Evolutionary conservation across 2,113 vertebrate genomes (phyloP).

Genomic region (Cyprinodon variegatus): DNA sequence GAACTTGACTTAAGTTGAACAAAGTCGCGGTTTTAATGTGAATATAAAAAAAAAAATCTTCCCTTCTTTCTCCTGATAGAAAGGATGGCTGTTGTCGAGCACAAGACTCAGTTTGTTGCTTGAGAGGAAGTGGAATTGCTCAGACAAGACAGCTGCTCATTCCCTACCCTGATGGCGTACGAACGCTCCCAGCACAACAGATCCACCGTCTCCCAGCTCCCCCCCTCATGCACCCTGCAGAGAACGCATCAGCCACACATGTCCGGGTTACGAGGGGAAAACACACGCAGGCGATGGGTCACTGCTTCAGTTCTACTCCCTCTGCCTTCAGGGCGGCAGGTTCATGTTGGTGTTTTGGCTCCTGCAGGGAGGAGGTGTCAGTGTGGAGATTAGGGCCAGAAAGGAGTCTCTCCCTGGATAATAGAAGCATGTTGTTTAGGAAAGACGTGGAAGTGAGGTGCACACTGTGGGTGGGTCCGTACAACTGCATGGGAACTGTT

Average conservation of each 20-base stretch:
- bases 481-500: too few species aligned
- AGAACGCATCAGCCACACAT: constrained; percentile 45
- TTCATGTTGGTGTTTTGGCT: constrained; percentile 32
- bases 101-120: constrained; percentile 59
- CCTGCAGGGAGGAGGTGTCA: constrained; percentile 9
- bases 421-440: background rate
- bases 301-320: constrained; percentile 7
- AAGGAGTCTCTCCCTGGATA: constrained; percentile 9
- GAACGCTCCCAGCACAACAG: constrained; percentile 17
- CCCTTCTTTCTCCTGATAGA: constrained; percentile 22
- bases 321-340: constrained; percentile 5
- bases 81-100: constrained; percentile 18
- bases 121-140: constrained; percentile 57
- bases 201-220: background rate
- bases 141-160: constrained; percentile 63
- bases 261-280: constrained; percentile 38
- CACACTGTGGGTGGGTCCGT: background rate
- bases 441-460: rapidly evolving
- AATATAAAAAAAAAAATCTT: background rate
- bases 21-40: constrained; percentile 9
- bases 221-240: constrained; percentile 10
- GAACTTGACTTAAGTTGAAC: constrained; percentile 33
- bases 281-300: constrained; percentile 30
- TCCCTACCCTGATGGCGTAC: constrained; percentile 45
- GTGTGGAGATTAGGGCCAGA: constrained; percentile 22